Percentiles rank a stretch among this genome's conserved stretches.
These are phyloP conservation scores for Phenganax stokvisi DNA, from an alignment of 92 coral and sea anemone species.

Conservation along the genomic window DNA sequence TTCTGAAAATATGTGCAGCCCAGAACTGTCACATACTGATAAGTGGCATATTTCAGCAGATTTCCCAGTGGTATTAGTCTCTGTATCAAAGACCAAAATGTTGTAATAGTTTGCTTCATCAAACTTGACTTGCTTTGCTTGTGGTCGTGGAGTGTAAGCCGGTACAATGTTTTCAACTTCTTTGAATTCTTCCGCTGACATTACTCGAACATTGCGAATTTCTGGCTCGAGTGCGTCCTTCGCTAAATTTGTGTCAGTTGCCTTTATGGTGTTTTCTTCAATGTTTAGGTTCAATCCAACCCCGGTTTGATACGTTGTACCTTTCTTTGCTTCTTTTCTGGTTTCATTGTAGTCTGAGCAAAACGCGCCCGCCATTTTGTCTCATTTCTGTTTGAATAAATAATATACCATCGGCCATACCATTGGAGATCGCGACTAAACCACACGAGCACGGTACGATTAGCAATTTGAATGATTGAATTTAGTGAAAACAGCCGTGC, in stretches of 20 bases:
- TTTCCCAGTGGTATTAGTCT: slow-evolving; percentile 43
- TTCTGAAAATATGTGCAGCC: slow-evolving; percentile 13
- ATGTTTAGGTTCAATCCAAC: slow-evolving; percentile 13
- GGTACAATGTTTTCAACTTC: slow-evolving; percentile 30
- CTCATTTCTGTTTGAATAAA: no score
- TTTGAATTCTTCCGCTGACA: not conserved
- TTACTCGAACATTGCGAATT: not conserved
- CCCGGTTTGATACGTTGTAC: slow-evolving; percentile 38
- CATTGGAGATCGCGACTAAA: no score
- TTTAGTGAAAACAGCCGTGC: no score
- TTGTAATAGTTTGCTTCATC: slow-evolving; percentile 21
- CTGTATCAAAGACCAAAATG: slow-evolving; percentile 45
- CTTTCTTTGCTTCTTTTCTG: slow-evolving; percentile 45
- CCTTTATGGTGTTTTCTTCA: not conserved
- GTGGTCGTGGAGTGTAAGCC: slow-evolving; percentile 14
- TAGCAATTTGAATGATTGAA: no score
- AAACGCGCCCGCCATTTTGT: slow-evolving; percentile 6
- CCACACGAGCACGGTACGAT: no score
- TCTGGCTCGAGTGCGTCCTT: not conserved
- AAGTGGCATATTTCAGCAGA: slow-evolving; percentile 43
- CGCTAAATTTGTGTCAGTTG: not conserved
- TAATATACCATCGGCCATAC: no score
- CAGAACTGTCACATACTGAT: slow-evolving; percentile 28
- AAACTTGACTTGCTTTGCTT: slow-evolving; percentile 4
- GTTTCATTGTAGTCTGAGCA: slow-evolving; percentile 34